Percentiles rank a stretch among this genome's conserved stretches.
These are phyloP conservation scores for Poecilia latipinna DNA, from an alignment of 2,113 vertebrate species.

Conservation along the genomic window DNA sequence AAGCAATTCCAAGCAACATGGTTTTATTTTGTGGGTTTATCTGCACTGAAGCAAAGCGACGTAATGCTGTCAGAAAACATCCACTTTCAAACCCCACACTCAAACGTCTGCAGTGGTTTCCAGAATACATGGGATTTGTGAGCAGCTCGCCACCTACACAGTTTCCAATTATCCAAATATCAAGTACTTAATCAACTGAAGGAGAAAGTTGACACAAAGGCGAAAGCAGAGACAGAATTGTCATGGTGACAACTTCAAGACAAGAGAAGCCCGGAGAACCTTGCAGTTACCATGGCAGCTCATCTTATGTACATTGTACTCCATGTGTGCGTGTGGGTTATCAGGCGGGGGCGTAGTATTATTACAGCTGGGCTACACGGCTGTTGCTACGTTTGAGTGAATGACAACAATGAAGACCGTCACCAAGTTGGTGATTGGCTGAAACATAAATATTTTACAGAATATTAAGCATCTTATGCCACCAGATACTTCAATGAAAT, in stretches of 20 bases:
- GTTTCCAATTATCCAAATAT: slow-evolving; percentile 43
- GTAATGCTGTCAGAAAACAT: neutral
- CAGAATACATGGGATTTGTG: slow-evolving; percentile 12
- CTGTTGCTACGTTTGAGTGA: slow-evolving; percentile 61
- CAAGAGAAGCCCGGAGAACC: slow-evolving; percentile 33
- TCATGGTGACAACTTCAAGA: slow-evolving; percentile 59
- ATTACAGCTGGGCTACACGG: slow-evolving; percentile 39
- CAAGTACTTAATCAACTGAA: slow-evolving; percentile 30
- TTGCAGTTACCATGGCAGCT: slow-evolving; percentile 67
- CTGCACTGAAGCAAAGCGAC: neutral
- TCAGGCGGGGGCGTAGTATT: slow-evolving; percentile 57
- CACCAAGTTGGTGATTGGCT: slow-evolving; percentile 17
- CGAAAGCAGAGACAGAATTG: slow-evolving; percentile 42
- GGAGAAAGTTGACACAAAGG: slow-evolving; percentile 33
- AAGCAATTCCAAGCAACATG: neutral
- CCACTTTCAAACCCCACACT: neutral
- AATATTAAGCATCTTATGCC: slow-evolving; percentile 38
- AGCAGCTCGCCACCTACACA: slow-evolving; percentile 1
- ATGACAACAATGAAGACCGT: slow-evolving; percentile 48
- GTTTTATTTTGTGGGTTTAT: neutral
- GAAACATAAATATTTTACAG: slow-evolving; percentile 33
- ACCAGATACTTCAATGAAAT: neutral
- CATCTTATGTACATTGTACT: slow-evolving; percentile 62
- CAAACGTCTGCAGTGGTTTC: neutral
- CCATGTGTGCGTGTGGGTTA: slow-evolving; percentile 47